Percentiles rank a stretch among this genome's conserved stretches.
Conservation (phyloP, 2,113 vertebrate genomes). For the Anseranas semipalmata region DNA sequence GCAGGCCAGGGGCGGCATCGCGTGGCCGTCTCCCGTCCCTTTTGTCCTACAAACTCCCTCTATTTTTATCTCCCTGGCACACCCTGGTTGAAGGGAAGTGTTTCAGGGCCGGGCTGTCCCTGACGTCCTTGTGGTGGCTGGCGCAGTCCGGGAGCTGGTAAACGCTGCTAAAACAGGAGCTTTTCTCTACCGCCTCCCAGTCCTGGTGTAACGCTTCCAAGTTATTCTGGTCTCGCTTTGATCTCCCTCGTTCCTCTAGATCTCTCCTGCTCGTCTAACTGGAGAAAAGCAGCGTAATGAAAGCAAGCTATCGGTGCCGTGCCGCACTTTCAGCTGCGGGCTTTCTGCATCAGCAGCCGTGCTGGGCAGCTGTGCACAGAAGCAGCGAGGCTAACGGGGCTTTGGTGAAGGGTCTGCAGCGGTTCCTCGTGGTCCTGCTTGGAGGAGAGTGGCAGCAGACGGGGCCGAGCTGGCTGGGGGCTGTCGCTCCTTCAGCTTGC, state of each 20-base stretch:
- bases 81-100: not conserved
- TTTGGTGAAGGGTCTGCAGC: not conserved
- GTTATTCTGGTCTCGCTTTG: not conserved
- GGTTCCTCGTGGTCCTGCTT: not conserved
- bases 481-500: not conserved
- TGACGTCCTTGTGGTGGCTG: not conserved
- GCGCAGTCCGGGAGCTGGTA: not conserved
- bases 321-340: too few relatives aligned
- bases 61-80: not conserved
- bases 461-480: not conserved
- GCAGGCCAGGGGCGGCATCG: not conserved
- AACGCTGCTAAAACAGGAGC: not conserved
- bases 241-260: not conserved
- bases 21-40: not conserved
- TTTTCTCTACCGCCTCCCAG: not conserved
- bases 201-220: not conserved
- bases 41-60: not conserved
- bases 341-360: not conserved
- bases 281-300: not conserved
- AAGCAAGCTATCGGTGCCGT: not conserved
- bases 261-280: accelerated
- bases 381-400: accelerated
- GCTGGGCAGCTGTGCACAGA: not conserved
- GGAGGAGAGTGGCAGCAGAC: accelerated
- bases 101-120: not conserved